Conservation (phyloP, 1,140 invertebrate species). For the Danaus melanippus region DNA sequence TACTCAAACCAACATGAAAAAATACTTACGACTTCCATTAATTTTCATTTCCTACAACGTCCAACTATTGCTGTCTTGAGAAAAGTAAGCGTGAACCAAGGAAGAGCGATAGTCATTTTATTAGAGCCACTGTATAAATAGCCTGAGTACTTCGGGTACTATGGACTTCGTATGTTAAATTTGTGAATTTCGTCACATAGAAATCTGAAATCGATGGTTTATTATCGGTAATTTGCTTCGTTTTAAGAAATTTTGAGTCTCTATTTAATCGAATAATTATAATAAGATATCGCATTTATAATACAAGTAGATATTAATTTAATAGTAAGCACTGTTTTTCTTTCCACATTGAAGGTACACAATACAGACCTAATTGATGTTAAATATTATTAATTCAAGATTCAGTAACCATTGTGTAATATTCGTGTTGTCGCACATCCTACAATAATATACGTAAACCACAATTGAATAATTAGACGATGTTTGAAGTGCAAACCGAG, state of each 20-base stretch:
- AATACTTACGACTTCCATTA: conserved; percentile 66
- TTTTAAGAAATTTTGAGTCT: background rate
- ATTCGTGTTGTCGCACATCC: conserved; percentile 12
- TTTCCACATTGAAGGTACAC: too few species aligned
- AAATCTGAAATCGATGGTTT: conserved; percentile 11
- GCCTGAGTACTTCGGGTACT: conserved; percentile 8
- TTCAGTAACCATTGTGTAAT: conserved; percentile 7
- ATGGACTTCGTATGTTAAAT: conserved; percentile 3
- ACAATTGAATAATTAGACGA: conserved; percentile 48
- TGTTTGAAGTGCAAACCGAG: conserved; percentile 43
- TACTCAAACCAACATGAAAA: conserved; percentile 69
- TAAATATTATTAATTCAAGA: conserved; percentile 3
- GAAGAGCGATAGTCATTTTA: conserved; percentile 42
- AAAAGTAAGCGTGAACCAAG: conserved; percentile 37
- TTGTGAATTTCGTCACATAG: conserved; percentile 9
- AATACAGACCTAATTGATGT: too few species aligned
- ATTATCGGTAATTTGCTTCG: background rate
- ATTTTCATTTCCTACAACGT: conserved; percentile 66
- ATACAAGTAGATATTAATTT: too few species aligned
- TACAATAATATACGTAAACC: conserved; percentile 21
- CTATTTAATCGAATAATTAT: background rate
- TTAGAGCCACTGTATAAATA: conserved; percentile 40
- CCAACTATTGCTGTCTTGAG: conserved; percentile 58
- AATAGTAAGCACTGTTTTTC: too few species aligned
- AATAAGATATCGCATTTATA: background rate